Evolutionary conservation across 2,113 vertebrate genomes (phyloP), one percentile per base, ranked within the genome.

Genomic region (Uropsilus gracilis): DNA sequence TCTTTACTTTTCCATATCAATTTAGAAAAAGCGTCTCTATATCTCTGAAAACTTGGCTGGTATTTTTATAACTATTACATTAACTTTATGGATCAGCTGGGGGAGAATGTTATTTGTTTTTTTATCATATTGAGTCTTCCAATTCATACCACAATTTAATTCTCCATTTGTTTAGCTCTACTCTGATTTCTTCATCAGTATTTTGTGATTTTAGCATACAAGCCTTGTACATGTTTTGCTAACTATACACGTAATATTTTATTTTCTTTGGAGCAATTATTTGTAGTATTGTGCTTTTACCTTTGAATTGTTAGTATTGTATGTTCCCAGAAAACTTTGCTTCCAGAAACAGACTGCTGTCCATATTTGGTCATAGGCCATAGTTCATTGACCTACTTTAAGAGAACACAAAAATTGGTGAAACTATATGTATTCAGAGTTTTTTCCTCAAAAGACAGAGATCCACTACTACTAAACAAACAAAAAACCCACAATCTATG

Each of bases 381-480:
- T 48, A 34, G 57, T n/a, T 80, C 8, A 2, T 46, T 37, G 42
- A 24, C 32, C 34, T 84, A n/a, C n/a, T 86, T 14, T 77, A 63
- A 83, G 44, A 95, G 50, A 94, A 94, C 39, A 63, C 55, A 59
- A 59, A 84, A 48, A 89, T 26, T 14, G 17, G 50, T 53, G 50
- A 88, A 87, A 76, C 8, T 48, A 80, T 55, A 76, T 83, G 53
- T 50, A 87, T 26, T 37, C 32, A 50, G 32, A 18, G 2, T 71
- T 88, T 63, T 68, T 81, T 95, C 44, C 81, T 34, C 14, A 3
- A 77, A 44, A 83, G 59, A 10, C 34, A 92, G 30, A 53, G 75
- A 66, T 87, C 83, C 34, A 64, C 32, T 66, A n/a, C 37, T 86
- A 72, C 46, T 66, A 57, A 89, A 37, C 13, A 39, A 75, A 50